These are phyloP conservation scores for Hemistola chrysoprasaria DNA, from an alignment of 2,888 invertebrate genomes.

Conservation along the genomic window DNA sequence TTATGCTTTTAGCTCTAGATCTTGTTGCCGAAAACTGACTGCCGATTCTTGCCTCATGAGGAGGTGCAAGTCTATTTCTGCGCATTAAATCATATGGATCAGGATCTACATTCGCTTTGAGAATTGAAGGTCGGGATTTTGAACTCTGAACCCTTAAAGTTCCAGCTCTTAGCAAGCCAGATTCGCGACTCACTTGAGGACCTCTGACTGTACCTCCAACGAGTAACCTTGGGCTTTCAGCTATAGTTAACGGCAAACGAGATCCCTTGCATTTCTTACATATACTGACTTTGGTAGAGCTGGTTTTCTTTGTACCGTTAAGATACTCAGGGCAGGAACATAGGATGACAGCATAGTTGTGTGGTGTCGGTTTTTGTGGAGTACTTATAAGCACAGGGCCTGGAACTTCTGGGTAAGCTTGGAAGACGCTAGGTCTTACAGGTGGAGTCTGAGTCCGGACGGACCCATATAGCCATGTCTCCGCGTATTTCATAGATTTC, in stretches of 20 bases:
- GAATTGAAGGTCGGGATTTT: constrained; percentile 84
- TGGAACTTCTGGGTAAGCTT: constrained; percentile 70
- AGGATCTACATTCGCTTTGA: constrained; percentile 80
- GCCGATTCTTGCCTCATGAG: constrained; percentile 79
- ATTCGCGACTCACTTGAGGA: constrained; percentile 68
- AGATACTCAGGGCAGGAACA: constrained; percentile 92
- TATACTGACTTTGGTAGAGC: constrained; percentile 87
- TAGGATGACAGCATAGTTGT: constrained; percentile 87
- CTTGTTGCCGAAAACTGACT: constrained; percentile 76
- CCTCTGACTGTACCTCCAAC: constrained; percentile 85
- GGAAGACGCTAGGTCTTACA: constrained; percentile 73
- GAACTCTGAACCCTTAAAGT: constrained; percentile 84
- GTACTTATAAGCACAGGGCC: constrained; percentile 77
- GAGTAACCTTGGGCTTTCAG: constrained; percentile 79
- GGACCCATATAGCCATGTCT: constrained; percentile 93
- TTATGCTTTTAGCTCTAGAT: constrained; percentile 80
- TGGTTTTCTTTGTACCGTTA: constrained; percentile 87
- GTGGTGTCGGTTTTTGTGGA: constrained; percentile 81
- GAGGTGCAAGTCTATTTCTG: constrained; percentile 87
- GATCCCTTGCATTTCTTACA: constrained; percentile 94
- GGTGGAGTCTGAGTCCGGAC: constrained; percentile 82
- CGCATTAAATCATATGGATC: constrained; percentile 94
- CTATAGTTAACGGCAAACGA: constrained; percentile 86
- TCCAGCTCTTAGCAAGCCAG: constrained; percentile 80
- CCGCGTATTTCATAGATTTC: constrained; percentile 92